Evolutionary conservation across 2,888 invertebrate genomes (phyloP), one percentile per base, ranked within the genome.

Genomic region (Meliscaeva auricollis): DNA sequence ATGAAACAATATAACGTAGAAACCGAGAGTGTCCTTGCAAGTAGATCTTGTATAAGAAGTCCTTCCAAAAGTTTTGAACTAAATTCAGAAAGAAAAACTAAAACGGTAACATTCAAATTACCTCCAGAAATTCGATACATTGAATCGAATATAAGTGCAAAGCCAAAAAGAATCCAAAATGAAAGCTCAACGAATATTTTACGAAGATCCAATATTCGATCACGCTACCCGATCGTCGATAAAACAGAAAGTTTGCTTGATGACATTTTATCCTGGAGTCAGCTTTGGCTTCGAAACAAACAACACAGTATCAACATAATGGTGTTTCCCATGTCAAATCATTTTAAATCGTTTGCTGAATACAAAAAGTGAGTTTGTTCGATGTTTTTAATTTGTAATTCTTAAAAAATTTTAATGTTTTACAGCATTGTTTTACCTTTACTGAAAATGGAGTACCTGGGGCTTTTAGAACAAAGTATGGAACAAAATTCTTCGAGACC

Each of bases 271-370:
- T 88, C 73, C 1, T 96, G 96, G 96, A 94, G 94, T 88, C 94
- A 95, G 8, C 92, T 93, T 30, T 96, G 96, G 96, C 89, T 96
- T 2, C 91, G 93, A 75, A 94, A 94, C 87, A 94, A 94, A 11
- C 92, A 92, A 73, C 92, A 93, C 3, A 58, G 44, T 22, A 9
- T 60, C 0, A 87, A 89, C 1, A 93, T 94, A 30, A 90, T 92
- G 4, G 91, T 95, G 2, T 89, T 93, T 88, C 93, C 93, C 4
- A 93, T 95, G 88, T 92, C 94, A 15, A 93, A 93, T 88, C 90
- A 91, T 20, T 96, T 95, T 89, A 89, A 89, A 3, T 93, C 92
- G 58, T 94, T 94, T 88, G 91, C 92, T 9, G 94, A 95, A 81
- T 96, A 96, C 90, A 92, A 92, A 58, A 92, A 93, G 94, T 94